Conservation (phyloP, 2,797 vertebrate species). For the Pantherophis alleghaniensis region DNA sequence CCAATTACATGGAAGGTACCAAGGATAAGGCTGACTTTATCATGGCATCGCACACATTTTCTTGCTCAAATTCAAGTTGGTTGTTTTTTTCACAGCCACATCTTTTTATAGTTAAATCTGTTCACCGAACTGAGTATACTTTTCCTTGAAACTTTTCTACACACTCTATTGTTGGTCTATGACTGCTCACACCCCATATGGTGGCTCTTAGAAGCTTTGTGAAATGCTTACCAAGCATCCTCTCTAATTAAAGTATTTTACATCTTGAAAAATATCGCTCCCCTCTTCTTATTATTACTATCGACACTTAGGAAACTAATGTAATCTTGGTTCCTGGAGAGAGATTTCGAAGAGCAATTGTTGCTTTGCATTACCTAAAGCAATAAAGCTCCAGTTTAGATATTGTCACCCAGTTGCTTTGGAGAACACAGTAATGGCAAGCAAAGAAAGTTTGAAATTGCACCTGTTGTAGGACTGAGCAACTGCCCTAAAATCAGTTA, state of each 20-base stretch:
- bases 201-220: neutral
- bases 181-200: neutral
- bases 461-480: slow-evolving; percentile 10
- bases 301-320: slow-evolving; percentile 36
- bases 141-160: neutral
- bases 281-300: slow-evolving; percentile 27
- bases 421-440: slow-evolving; percentile 33
- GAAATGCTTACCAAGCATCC: slow-evolving; percentile 1
- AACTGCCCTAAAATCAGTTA: slow-evolving; percentile 35
- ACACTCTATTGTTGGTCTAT: neutral
- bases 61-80: neutral
- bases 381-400: slow-evolving; percentile 46
- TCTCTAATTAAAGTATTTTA: slow-evolving; percentile 9
- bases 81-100: neutral
- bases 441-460: slow-evolving; percentile 18
- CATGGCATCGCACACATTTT: neutral
- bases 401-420: slow-evolving; percentile 32
- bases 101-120: neutral
- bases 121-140: neutral
- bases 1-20: neutral
- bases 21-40: neutral
- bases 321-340: slow-evolving; percentile 16
- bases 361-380: slow-evolving; percentile 40
- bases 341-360: slow-evolving; percentile 34
- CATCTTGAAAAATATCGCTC: slow-evolving; percentile 25